These are phyloP conservation scores for Megatriorchis doriae DNA, from an alignment of 2,113 vertebrate species.

Conservation along the genomic window DNA sequence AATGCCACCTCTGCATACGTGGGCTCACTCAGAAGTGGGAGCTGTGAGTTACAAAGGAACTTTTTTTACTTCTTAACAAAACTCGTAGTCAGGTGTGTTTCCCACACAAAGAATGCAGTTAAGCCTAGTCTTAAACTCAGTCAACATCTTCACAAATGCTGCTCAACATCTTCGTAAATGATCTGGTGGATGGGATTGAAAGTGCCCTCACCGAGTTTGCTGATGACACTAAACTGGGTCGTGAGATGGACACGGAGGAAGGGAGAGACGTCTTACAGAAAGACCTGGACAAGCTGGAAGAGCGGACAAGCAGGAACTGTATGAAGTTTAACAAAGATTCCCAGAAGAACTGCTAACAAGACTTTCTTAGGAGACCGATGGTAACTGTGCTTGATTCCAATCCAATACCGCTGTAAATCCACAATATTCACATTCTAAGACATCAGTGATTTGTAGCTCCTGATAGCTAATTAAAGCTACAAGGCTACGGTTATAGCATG, in stretches of 20 bases:
- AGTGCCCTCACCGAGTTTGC: neutral
- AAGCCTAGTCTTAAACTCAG: neutral
- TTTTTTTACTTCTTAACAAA: neutral
- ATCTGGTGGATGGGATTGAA: neutral
- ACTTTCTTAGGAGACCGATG: neutral
- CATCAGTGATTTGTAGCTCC: neutral
- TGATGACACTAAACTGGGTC: neutral
- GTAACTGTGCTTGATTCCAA: neutral
- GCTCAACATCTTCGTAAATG: neutral
- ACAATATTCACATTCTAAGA: neutral
- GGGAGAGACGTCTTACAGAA: neutral
- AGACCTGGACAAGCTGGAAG: neutral
- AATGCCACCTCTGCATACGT: neutral
- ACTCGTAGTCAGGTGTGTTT: neutral
- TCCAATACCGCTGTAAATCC: neutral
- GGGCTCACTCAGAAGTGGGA: neutral
- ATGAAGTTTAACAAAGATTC: neutral
- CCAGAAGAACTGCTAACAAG: neutral
- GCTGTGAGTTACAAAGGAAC: neutral
- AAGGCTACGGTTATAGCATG: neutral
- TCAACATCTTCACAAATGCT: neutral
- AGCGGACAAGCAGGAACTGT: neutral
- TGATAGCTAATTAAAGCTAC: neutral
- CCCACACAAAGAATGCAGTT: neutral
- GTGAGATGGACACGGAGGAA: rapidly evolving